Conservation (phyloP, 2,113 vertebrate genomes). For the Bambusicola thoracicus region DNA sequence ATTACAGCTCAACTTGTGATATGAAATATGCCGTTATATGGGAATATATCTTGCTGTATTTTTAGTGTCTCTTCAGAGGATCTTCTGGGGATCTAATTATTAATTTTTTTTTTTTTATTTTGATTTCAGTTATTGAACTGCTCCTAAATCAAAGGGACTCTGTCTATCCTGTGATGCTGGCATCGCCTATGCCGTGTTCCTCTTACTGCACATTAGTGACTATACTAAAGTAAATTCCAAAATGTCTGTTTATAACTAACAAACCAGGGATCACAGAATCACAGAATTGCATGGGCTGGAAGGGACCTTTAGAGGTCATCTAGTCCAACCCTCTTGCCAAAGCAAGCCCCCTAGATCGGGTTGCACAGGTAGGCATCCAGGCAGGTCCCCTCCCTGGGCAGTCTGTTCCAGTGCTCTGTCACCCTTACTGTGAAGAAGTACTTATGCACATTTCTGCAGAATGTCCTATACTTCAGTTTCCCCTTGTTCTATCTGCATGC, state of each 20-base stretch:
- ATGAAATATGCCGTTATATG: background rate
- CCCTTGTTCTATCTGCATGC: no score
- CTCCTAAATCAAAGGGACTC: background rate
- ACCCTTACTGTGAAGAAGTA: no score
- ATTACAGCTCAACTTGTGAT: background rate
- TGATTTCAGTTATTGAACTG: constrained; percentile 38
- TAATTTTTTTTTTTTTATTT: no score
- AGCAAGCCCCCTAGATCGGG: no score
- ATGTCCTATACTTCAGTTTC: no score
- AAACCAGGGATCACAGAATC: background rate
- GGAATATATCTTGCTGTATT: background rate
- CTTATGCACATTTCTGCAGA: no score
- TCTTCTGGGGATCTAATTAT: background rate
- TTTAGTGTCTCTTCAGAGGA: constrained; percentile 28
- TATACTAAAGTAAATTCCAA: background rate
- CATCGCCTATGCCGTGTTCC: background rate
- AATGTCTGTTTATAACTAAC: background rate
- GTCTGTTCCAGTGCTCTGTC: no score
- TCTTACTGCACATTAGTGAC: background rate
- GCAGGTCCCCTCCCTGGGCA: no score
- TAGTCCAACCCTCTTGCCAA: no score
- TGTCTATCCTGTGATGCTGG: background rate
- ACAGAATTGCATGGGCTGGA: no score
- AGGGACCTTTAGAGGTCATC: no score
- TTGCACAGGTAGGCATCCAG: no score